Percentiles rank a stretch among this genome's conserved stretches.
Evolutionary conservation across 1,140 invertebrate genomes (phyloP).

Genomic region (Drosophila neocordata): DNA sequence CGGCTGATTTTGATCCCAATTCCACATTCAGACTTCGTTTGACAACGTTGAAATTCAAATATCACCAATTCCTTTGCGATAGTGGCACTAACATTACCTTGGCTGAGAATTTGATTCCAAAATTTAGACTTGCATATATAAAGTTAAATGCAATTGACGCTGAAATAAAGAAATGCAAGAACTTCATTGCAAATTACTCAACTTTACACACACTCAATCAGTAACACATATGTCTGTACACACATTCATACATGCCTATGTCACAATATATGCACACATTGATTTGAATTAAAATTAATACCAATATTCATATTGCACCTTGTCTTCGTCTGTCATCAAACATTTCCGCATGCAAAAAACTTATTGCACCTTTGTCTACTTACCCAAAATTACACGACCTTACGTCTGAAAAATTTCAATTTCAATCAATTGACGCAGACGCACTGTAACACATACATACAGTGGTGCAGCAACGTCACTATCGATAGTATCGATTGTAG

Average conservation of each 20-base stretch:
- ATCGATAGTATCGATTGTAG: too few relatives aligned
- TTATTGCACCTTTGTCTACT: neutral
- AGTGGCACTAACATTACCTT: neutral
- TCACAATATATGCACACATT: neutral
- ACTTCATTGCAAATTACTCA: neutral
- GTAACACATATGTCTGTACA: neutral
- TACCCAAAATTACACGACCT: neutral
- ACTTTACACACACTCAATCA: neutral
- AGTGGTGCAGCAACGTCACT: too few relatives aligned
- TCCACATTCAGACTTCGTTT: conserved; percentile 27
- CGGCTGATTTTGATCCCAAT: neutral
- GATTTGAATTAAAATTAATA: neutral
- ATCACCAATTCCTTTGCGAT: neutral
- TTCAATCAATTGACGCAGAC: conserved; percentile 8
- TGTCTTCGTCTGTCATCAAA: neutral
- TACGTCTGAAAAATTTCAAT: neutral
- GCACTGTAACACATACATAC: conserved; percentile 1
- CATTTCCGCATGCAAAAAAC: neutral
- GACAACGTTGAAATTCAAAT: neutral
- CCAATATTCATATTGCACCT: neutral
- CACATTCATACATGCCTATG: neutral
- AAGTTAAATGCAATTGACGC: neutral
- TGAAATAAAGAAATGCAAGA: neutral
- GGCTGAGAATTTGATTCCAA: neutral
- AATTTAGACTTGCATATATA: neutral